These are phyloP conservation scores for Ectropis crepuscularia DNA, from an alignment of 2,888 invertebrate species.

Conservation along the genomic window DNA sequence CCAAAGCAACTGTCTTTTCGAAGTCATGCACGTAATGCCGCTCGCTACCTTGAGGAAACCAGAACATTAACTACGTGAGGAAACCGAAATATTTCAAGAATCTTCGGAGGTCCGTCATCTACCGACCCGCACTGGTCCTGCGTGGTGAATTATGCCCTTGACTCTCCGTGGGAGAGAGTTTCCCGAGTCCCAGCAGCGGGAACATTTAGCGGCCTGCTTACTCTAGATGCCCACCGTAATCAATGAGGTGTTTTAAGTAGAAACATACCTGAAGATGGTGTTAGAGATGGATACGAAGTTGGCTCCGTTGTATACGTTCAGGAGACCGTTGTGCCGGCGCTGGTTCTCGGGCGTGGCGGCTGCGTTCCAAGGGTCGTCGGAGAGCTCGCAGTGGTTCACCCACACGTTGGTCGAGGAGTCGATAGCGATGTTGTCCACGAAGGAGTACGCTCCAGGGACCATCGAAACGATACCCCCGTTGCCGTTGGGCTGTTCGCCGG, in stretches of 20 bases:
- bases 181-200: too few species aligned
- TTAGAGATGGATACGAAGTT: conserved; percentile 12
- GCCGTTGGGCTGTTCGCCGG: conserved; percentile 8
- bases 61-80: too few species aligned
- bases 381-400: conserved; percentile 10
- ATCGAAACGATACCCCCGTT: conserved; percentile 4
- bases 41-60: too few species aligned
- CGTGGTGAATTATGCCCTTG: too few species aligned
- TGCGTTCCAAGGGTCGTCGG: conserved; percentile 15
- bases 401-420: not conserved
- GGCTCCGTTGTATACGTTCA: conserved; percentile 13
- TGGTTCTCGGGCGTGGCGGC: conserved; percentile 8
- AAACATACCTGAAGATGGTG: conserved; percentile 5
- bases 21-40: too few species aligned
- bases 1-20: too few species aligned
- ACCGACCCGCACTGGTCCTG: too few species aligned
- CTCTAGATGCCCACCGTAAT: too few species aligned
- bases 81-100: not conserved
- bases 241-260: too few species aligned
- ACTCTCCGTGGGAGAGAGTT: too few species aligned
- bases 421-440: conserved; percentile 11
- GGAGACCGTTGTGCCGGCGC: conserved; percentile 13
- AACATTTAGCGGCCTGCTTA: too few species aligned
- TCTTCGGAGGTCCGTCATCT: too few species aligned
- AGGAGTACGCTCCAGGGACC: conserved; percentile 3